These are phyloP conservation scores for Daphoenositta chrysoptera DNA, from an alignment of 2,113 vertebrate genomes.

Conservation along the genomic window DNA sequence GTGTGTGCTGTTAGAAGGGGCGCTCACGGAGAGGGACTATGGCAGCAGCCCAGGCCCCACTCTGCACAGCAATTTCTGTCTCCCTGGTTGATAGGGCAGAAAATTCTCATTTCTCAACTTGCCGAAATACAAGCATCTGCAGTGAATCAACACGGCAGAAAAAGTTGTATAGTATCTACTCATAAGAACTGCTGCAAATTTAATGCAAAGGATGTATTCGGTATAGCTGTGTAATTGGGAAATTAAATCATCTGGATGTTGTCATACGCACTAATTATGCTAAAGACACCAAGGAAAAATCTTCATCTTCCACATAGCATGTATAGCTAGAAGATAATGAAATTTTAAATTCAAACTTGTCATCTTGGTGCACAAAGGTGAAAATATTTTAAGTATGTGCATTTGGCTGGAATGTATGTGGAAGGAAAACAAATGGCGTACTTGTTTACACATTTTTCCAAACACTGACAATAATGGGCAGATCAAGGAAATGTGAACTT, in stretches of 20 bases:
- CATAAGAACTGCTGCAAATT: background rate
- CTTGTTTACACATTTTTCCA: background rate
- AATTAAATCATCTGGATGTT: constrained; percentile 29
- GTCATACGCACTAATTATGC: constrained; percentile 16
- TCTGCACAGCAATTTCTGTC: background rate
- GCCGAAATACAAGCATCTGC: background rate
- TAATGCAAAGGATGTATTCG: background rate
- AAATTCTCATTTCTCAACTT: background rate
- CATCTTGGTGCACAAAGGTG: background rate
- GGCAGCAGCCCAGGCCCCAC: accelerated
- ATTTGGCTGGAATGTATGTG: background rate
- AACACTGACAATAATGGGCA: background rate
- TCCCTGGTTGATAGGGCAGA: background rate
- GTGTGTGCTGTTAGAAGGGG: accelerated
- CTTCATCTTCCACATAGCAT: background rate
- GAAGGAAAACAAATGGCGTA: background rate
- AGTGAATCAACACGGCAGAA: background rate
- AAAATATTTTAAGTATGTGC: background rate
- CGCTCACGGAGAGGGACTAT: background rate
- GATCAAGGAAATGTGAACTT: background rate
- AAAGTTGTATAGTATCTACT: background rate
- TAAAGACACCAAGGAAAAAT: background rate
- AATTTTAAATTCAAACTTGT: background rate
- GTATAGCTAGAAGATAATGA: background rate
- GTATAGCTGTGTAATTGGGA: constrained; percentile 11